phyloP scores from a whole-genome alignment of 2,113 vertebrate genomes.

The Anoplopoma fimbria region DNA sequence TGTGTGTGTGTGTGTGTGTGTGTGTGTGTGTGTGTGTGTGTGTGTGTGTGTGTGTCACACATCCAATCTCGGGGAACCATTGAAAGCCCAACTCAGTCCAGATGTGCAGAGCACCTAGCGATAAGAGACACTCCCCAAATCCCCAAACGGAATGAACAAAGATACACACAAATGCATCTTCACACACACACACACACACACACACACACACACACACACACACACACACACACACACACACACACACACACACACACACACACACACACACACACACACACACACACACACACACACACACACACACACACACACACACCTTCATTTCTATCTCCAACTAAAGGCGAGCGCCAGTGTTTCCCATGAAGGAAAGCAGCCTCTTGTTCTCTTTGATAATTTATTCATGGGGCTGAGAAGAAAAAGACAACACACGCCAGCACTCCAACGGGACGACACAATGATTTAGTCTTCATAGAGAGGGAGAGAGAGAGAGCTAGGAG shows the following conservation, averaged over 20 bases:
- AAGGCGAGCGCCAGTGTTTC: constrained; percentile 48
- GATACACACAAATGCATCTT: constrained; percentile 31
- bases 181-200: background rate
- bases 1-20: constrained; percentile 2
- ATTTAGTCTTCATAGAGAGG: constrained; percentile 62
- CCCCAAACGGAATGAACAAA: constrained; percentile 46
- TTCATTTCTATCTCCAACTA: constrained; percentile 56
- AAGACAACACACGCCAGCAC: constrained; percentile 67
- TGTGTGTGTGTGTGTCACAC: constrained; percentile 20
- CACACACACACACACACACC: constrained; percentile 12
- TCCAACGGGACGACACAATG: constrained; percentile 67
- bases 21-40: constrained; percentile 12
- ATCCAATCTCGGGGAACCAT: constrained; percentile 59
- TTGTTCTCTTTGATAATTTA: constrained; percentile 83
- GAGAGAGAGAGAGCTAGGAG: constrained; percentile 13
- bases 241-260: constrained; percentile 33
- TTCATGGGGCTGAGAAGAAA: constrained; percentile 75
- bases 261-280: background rate
- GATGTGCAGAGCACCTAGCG: constrained; percentile 60
- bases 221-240: constrained; percentile 7
- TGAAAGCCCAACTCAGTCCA: constrained; percentile 59
- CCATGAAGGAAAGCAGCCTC: constrained; percentile 59
- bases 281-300: constrained; percentile 23
- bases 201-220: constrained; percentile 22
- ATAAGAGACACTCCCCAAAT: constrained; percentile 69